A percentile compares a stretch with the other conserved stretches of the same genome.
Evolutionary conservation across 2,888 invertebrate genomes (phyloP).

Genomic region (Erebia epiphron): DNA sequence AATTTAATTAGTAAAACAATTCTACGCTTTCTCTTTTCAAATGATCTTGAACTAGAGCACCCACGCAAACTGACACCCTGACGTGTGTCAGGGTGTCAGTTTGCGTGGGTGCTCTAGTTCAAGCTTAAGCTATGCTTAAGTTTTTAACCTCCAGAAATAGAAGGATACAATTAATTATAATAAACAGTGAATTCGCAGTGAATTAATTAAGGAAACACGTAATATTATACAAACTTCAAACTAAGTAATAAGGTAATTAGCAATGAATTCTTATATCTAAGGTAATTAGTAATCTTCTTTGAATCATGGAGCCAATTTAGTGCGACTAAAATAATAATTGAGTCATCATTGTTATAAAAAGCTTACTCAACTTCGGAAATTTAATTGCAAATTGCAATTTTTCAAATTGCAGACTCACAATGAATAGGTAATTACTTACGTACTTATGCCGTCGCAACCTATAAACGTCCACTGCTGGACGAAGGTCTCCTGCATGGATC

Average conservation of each 20-base stretch:
- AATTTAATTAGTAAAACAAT: too few species aligned
- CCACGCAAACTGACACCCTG: conserved; percentile 42
- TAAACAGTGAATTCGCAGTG: conserved; percentile 8
- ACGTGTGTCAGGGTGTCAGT: too few species aligned
- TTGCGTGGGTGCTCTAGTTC: too few species aligned
- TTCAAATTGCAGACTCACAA: too few species aligned
- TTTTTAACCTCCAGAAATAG: conserved; percentile 18
- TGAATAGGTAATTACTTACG: too few species aligned
- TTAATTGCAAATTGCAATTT: too few species aligned
- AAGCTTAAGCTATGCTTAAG: conserved; percentile 18
- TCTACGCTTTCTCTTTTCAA: not conserved
- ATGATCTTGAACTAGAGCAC: conserved; percentile 36
- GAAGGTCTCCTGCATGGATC: too few species aligned
- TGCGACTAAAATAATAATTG: too few species aligned
- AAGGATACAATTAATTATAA: not conserved
- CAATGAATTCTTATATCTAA: too few species aligned
- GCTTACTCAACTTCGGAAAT: too few species aligned
- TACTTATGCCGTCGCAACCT: too few species aligned
- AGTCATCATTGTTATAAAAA: not conserved
- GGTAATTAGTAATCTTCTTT: not conserved
- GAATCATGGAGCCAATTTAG: not conserved
- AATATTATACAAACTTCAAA: not conserved
- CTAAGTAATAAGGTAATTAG: not conserved
- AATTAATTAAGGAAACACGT: not conserved
- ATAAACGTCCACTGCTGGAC: too few species aligned